Evolutionary conservation across 2,797 vertebrate species (phyloP).

Genomic region (Tamandua tetradactyla): DNA sequence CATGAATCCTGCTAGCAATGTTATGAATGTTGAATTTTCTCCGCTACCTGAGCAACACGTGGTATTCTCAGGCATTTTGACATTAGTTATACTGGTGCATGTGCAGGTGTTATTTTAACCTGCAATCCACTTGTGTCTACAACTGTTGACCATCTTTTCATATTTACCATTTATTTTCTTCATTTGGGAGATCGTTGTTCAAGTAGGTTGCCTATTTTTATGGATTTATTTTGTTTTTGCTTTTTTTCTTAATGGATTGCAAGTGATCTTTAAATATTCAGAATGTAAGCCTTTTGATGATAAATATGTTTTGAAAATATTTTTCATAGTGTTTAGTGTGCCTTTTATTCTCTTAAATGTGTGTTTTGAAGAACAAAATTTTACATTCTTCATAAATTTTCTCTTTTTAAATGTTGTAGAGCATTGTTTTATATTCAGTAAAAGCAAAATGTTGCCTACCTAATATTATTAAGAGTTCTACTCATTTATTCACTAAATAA

Average conservation of each 20-base stretch:
- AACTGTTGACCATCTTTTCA: not conserved
- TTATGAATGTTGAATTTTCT: not conserved
- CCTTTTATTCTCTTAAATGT: not conserved
- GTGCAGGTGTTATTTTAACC: not conserved
- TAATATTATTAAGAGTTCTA: not conserved
- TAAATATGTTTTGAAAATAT: not conserved
- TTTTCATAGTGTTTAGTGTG: not conserved
- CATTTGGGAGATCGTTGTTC: not conserved
- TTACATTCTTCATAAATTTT: not conserved
- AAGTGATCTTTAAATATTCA: not conserved
- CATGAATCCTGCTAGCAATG: not conserved
- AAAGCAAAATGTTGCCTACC: not conserved
- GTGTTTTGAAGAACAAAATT: not conserved
- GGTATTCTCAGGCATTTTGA: not conserved
- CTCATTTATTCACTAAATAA: no score
- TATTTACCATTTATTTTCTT: not conserved
- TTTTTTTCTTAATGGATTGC: not conserved
- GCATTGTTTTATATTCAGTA: not conserved
- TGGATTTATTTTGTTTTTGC: not conserved
- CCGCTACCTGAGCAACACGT: not conserved
- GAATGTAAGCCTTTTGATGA: not conserved
- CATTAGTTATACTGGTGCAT: not conserved
- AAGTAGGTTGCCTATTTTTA: not conserved
- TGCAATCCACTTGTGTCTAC: not conserved
- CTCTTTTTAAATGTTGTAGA: not conserved